Percentiles rank a stretch among this genome's conserved stretches.
Conservation (phyloP, 1,140 invertebrate species). For the Platorchestia sp. region DNA sequence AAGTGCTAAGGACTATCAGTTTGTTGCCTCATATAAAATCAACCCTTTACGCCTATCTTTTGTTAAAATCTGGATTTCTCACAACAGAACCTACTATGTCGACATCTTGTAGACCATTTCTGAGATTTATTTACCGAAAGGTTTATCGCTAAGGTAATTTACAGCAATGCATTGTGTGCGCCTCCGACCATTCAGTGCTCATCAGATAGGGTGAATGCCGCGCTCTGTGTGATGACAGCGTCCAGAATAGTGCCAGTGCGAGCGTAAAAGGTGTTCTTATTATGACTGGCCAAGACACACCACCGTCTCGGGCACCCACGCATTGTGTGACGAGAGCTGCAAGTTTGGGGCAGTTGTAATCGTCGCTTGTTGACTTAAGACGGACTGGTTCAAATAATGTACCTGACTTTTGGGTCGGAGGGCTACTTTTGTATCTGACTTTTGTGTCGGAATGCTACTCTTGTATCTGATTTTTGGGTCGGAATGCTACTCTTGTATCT, state of each 20-base stretch:
- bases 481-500: background rate
- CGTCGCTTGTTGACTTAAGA: background rate
- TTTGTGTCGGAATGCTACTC: too few relatives aligned
- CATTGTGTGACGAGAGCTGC: background rate
- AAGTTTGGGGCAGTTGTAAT: background rate
- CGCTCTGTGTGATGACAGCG: background rate
- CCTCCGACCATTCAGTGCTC: background rate
- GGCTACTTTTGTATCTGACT: too few relatives aligned
- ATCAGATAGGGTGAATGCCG: background rate
- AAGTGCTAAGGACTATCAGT: background rate
- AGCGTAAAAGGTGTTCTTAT: background rate
- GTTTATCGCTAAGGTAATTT: background rate
- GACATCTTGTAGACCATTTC: background rate
- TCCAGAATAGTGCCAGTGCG: background rate
- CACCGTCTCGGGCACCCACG: background rate
- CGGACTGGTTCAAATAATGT: too few relatives aligned
- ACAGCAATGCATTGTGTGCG: background rate
- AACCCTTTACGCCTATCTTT: background rate
- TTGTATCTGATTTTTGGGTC: background rate
- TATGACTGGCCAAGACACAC: too few relatives aligned
- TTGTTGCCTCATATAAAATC: background rate
- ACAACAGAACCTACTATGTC: background rate
- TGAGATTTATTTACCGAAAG: background rate
- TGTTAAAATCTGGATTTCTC: too few relatives aligned
- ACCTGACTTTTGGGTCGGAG: background rate